phyloP scores from a whole-genome alignment of 1,140 invertebrate genomes.

The Papilio polyxenes region DNA sequence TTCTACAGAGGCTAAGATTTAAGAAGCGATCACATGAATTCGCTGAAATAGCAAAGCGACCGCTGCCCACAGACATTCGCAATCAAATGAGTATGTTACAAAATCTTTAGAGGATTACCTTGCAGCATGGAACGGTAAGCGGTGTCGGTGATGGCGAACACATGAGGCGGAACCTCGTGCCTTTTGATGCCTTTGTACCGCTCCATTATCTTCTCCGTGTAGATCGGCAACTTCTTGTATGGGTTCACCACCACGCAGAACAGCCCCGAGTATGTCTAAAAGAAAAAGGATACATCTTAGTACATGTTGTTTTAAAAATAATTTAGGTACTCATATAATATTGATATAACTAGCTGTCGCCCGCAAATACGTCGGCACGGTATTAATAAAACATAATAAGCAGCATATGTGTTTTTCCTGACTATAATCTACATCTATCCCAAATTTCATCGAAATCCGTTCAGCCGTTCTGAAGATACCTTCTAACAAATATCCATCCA shows the following conservation, averaged over 20 bases:
- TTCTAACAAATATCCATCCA: too few species aligned
- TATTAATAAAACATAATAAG: too few species aligned
- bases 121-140: constrained; percentile 99
- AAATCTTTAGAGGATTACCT: constrained; percentile 84
- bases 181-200: constrained; percentile 99
- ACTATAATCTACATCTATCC: too few species aligned
- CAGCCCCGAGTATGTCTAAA: constrained; percentile 98
- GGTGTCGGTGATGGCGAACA: constrained; percentile 99
- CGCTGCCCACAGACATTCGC: too few species aligned
- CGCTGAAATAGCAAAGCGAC: too few species aligned
- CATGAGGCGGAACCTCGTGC: constrained; percentile 99
- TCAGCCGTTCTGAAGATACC: too few species aligned
- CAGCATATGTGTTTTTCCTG: too few species aligned
- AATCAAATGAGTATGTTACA: too few species aligned
- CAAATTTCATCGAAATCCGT: too few species aligned
- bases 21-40: too few species aligned
- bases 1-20: too few species aligned
- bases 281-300: constrained; percentile 50
- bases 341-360: not conserved
- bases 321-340: not conserved
- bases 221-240: constrained; percentile 99
- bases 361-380: too few species aligned
- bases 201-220: constrained; percentile 99
- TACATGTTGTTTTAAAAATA: not conserved
- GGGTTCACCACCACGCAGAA: constrained; percentile 99